Conservation (phyloP, 1,140 invertebrate species). For the Amphibalanus amphitrite region DNA sequence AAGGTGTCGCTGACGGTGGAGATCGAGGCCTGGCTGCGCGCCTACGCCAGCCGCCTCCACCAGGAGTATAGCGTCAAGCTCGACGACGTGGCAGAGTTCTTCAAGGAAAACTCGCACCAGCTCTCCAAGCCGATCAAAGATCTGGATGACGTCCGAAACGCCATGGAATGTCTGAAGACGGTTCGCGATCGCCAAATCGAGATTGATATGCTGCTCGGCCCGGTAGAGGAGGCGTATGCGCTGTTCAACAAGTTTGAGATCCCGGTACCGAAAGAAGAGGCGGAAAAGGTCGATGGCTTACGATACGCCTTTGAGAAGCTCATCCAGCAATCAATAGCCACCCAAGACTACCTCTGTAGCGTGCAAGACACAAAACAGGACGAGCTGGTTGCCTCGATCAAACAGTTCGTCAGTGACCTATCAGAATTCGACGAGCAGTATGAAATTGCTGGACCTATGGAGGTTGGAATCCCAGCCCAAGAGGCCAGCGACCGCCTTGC, state of each 20-base stretch:
- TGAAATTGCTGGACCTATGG: conserved; percentile 59
- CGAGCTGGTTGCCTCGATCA: conserved; percentile 49
- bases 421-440: conserved; percentile 53
- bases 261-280: conserved; percentile 51
- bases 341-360: conserved; percentile 49
- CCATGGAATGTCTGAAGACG: conserved; percentile 53
- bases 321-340: conserved; percentile 33
- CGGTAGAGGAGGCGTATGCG: conserved; percentile 61
- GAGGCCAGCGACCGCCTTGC: conserved; percentile 61
- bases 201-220: conserved; percentile 50
- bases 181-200: conserved; percentile 45
- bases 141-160: conserved; percentile 24
- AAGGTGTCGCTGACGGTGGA: conserved; percentile 48
- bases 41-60: conserved; percentile 40
- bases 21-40: conserved; percentile 48
- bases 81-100: conserved; percentile 44
- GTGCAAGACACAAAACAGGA: conserved; percentile 55
- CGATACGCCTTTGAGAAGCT: conserved; percentile 50
- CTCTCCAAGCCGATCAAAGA: conserved; percentile 30
- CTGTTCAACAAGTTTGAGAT: conserved; percentile 51
- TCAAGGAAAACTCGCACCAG: conserved; percentile 44
- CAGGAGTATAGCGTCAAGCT: conserved; percentile 42
- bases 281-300: conserved; percentile 54
- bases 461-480: conserved; percentile 53
- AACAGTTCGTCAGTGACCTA: conserved; percentile 45